Conservation (phyloP, 2,797 vertebrate species). For the Phylloscopus collybita region DNA sequence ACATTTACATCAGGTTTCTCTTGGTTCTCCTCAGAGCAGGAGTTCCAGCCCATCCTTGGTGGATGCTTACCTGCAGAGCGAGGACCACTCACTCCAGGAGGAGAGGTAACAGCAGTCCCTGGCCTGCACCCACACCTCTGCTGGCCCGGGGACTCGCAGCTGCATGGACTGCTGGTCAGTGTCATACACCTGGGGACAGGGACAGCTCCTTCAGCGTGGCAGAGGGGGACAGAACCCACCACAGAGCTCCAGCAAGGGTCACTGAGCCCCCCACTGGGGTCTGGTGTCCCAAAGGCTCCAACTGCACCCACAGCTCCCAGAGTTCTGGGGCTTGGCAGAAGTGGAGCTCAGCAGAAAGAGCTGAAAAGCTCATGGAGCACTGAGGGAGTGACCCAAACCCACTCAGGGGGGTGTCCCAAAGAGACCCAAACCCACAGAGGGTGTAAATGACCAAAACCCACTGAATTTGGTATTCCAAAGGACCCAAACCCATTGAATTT, state of each 20-base stretch:
- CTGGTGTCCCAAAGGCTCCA: not conserved
- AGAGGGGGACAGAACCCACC: not conserved
- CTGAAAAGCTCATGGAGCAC: not conserved
- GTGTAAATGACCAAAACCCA: not conserved
- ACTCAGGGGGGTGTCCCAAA: not conserved
- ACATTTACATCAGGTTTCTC: rapidly evolving
- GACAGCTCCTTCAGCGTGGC: not conserved
- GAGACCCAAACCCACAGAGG: too few relatives aligned
- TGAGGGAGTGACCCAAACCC: not conserved
- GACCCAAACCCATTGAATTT: not conserved
- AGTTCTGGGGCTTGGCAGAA: not conserved
- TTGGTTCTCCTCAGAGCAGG: not conserved
- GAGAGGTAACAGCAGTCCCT: constrained; percentile 75
- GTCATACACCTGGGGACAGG: not conserved
- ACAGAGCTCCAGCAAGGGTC: rapidly evolving
- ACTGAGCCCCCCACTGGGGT: rapidly evolving
- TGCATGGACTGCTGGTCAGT: not conserved
- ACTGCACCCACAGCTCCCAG: not conserved
- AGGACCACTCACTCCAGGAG: constrained; percentile 74
- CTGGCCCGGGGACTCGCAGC: not conserved
- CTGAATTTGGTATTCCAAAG: not conserved
- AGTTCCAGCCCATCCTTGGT: not conserved
- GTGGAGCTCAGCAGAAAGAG: not conserved
- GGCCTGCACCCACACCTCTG: constrained; percentile 62
- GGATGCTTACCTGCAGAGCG: constrained; percentile 28